Evolutionary conservation across 2,113 vertebrate species (phyloP).

Genomic region (Gasterosteus aculeatus): DNA sequence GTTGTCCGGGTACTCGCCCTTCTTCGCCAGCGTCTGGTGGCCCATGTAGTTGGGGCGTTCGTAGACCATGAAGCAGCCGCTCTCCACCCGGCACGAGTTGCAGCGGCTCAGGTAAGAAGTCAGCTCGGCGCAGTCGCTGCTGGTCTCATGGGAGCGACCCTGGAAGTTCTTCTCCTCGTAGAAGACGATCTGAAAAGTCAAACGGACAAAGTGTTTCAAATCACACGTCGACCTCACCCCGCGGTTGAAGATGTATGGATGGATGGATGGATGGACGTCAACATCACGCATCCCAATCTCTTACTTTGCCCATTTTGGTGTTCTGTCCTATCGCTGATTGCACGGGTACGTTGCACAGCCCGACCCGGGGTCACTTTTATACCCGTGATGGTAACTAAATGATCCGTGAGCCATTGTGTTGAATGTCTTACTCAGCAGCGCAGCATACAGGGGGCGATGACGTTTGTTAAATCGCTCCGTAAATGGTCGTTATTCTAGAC

Average conservation of each 20-base stretch:
- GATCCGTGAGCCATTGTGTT: slow-evolving; percentile 70
- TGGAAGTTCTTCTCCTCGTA: slow-evolving; percentile 78
- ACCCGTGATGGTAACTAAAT: slow-evolving; percentile 65
- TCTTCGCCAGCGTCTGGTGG: slow-evolving; percentile 73
- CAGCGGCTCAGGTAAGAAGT: slow-evolving; percentile 71
- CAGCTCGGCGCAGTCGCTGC: slow-evolving; percentile 73
- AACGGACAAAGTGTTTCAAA: background rate
- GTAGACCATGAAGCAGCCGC: slow-evolving; percentile 76
- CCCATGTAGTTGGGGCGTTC: slow-evolving; percentile 63
- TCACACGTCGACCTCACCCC: background rate
- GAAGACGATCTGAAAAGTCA: slow-evolving; percentile 68
- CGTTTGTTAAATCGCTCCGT: slow-evolving; percentile 71
- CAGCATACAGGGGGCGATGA: slow-evolving; percentile 49
- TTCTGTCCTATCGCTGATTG: slow-evolving; percentile 41
- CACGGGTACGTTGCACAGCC: slow-evolving; percentile 32
- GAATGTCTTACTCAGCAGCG: slow-evolving; percentile 72
- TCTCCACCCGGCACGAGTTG: slow-evolving; percentile 73
- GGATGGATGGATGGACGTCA: too few relatives aligned
- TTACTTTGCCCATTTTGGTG: slow-evolving; percentile 73
- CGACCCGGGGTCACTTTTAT: slow-evolving; percentile 67
- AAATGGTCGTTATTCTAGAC: slow-evolving; percentile 74
- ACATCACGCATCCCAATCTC: background rate
- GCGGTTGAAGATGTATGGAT: too few relatives aligned
- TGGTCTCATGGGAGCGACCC: slow-evolving; percentile 73
- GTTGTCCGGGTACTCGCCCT: slow-evolving; percentile 80